Percentiles rank a stretch among this genome's conserved stretches.
Conservation (phyloP, 2,797 vertebrate genomes). For the Mycteria americana region DNA sequence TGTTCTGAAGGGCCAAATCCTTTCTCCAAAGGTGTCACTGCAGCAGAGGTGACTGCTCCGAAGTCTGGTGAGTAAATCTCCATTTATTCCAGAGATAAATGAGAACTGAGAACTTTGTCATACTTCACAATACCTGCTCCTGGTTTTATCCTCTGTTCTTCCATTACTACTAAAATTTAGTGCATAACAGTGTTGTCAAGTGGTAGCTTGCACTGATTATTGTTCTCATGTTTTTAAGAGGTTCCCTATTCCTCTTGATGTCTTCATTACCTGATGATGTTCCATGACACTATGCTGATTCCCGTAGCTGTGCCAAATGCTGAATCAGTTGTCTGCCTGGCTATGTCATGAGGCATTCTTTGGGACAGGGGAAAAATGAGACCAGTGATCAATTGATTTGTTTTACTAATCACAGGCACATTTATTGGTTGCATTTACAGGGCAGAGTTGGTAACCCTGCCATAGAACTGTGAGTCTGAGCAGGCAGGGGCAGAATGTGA, state of each 20-base stretch:
- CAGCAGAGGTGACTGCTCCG: conserved; percentile 63
- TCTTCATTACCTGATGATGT: neutral
- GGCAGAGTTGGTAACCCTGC: neutral
- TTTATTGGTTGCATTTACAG: neutral
- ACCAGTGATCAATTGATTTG: neutral
- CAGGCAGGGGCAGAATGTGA: neutral
- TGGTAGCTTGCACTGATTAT: neutral
- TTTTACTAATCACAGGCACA: neutral
- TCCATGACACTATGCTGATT: neutral
- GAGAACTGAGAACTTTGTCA: neutral
- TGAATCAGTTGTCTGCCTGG: neutral
- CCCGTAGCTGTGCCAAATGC: neutral
- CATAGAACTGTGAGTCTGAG: neutral
- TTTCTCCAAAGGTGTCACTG: conserved; percentile 74
- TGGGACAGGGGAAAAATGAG: neutral
- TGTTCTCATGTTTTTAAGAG: neutral
- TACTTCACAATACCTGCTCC: neutral
- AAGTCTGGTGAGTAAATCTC: conserved; percentile 79
- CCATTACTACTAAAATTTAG: neutral
- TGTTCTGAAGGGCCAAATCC: conserved; percentile 76
- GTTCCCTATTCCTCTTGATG: neutral
- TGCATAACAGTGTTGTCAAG: neutral
- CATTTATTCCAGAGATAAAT: neutral
- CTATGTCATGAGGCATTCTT: neutral
- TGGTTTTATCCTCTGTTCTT: neutral